Base-by-base conservation (phyloP, 2,113 vertebrate genomes). In the Siphamia tubifer region DNA sequence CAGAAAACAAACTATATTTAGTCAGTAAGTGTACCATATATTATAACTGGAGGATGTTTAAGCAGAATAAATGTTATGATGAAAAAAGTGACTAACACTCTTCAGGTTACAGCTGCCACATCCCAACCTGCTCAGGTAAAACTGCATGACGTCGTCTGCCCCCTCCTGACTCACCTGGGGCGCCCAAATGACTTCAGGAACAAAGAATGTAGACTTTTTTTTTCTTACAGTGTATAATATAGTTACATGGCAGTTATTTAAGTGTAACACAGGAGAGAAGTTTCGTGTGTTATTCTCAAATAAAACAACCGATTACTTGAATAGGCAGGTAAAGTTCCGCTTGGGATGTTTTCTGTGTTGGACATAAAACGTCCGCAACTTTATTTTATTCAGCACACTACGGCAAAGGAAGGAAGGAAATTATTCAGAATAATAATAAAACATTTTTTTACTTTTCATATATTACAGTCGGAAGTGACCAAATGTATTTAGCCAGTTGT, bases 51-150 rank as follows among this genome's bases (percentile, higher is more conserved):
- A 24, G 13, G 20, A 40, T 11, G 2, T 32, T 39, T 34, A 35
- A 21, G 27, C 64, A 42, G 4, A 1, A 3, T 38, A 40, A 6
- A 6, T 63, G 20, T 40, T 16, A 4, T 27, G 2, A 47, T 49
- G 36, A 43, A 24, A 73, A 28, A 19, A 39, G 24, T n/a, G 17
- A 34, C 17, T 66, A 51, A 43, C 44, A 47, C 2, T n/a, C 38
- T 67, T 56, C 48, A 5, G 5, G 54, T 72, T 61, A 21, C 48
- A 72, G 48, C 15, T 10, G 7, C 16, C 17, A 48, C 43, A 68
- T 74, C 72, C 27, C 43, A 36, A 83, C 83, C 82, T 84, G 81
- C 40, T 15, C 86, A 89, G 87, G 87, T 90, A 73, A 72, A 38
- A 20, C 51, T 8, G 30, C 9, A 45, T 91, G 89, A 90, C 87